Percentiles rank a stretch among this genome's conserved stretches.
These are phyloP conservation scores for Nyctibius bracteatus DNA, from an alignment of 2,113 vertebrate species.

Conservation along the genomic window DNA sequence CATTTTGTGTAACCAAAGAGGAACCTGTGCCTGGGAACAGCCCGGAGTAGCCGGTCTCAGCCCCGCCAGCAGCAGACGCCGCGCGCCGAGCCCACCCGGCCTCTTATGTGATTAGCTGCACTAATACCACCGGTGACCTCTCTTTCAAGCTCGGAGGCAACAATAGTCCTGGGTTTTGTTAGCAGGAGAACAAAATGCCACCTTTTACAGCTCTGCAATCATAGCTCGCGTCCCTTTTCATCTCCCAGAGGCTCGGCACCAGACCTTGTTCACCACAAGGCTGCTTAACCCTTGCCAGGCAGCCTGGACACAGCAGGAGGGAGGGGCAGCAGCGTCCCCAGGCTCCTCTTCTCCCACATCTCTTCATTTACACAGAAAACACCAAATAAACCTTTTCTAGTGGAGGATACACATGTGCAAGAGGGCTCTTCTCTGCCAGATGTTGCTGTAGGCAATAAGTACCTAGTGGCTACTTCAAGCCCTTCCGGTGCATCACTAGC, in stretches of 20 bases:
- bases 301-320: fast-evolving
- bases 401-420: background rate
- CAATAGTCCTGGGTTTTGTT: constrained; percentile 56
- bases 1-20: constrained; percentile 86
- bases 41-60: constrained; percentile 45
- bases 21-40: constrained; percentile 71
- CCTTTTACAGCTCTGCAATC: constrained; percentile 38
- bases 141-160: constrained; percentile 6
- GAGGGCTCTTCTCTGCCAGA: background rate
- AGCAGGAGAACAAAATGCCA: constrained; percentile 28
- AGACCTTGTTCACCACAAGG: background rate
- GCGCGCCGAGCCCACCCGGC: constrained; percentile 43
- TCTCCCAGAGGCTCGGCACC: background rate
- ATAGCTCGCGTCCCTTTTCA: constrained; percentile 10
- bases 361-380: background rate
- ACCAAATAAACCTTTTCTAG: background rate
- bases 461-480: background rate
- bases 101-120: constrained; percentile 70
- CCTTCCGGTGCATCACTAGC: background rate
- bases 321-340: background rate
- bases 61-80: constrained; percentile 1
- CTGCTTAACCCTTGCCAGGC: constrained; percentile 14
- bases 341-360: background rate
- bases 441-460: background rate
- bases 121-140: constrained; percentile 67